Evolutionary conservation across 1,140 invertebrate species (phyloP).

Genomic region (Ceratosolen fusciceps): DNA sequence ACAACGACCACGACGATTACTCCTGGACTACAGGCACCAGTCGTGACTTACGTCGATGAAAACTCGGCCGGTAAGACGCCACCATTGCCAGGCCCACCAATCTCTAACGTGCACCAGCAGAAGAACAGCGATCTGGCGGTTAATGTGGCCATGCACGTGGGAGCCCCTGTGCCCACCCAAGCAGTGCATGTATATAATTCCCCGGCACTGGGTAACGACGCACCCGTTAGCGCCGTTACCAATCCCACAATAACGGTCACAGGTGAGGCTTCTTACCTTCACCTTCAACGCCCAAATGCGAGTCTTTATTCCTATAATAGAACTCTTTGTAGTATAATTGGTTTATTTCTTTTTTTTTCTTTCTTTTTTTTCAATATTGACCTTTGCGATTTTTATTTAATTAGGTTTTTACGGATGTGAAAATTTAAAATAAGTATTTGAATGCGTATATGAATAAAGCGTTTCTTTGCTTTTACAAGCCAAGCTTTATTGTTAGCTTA

Average conservation of each 20-base stretch:
- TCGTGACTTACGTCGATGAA: constrained; percentile 50
- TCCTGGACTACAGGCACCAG: neutral
- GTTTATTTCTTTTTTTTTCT: neutral
- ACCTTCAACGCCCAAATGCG: neutral
- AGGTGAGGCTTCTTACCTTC: constrained; percentile 19
- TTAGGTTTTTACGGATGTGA: constrained; percentile 26
- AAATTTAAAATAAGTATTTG: constrained; percentile 6
- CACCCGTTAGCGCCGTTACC: constrained; percentile 50
- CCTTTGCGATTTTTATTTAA: neutral
- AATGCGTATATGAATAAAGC: neutral
- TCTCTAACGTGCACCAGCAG: neutral
- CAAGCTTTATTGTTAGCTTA: neutral
- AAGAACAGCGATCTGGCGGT: neutral
- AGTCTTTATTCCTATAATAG: neutral
- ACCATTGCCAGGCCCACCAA: constrained; percentile 57
- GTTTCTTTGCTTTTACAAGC: neutral
- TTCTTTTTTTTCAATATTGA: neutral
- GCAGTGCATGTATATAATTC: constrained; percentile 60
- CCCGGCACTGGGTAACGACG: constrained; percentile 51
- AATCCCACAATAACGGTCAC: constrained; percentile 43
- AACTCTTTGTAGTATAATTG: neutral
- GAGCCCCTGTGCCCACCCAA: constrained; percentile 45
- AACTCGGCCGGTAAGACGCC: constrained; percentile 59
- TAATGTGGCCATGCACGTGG: constrained; percentile 34
- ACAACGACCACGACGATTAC: neutral